phyloP scores from a whole-genome alignment of 2,888 invertebrate species.

The Hyposoter didymator region DNA sequence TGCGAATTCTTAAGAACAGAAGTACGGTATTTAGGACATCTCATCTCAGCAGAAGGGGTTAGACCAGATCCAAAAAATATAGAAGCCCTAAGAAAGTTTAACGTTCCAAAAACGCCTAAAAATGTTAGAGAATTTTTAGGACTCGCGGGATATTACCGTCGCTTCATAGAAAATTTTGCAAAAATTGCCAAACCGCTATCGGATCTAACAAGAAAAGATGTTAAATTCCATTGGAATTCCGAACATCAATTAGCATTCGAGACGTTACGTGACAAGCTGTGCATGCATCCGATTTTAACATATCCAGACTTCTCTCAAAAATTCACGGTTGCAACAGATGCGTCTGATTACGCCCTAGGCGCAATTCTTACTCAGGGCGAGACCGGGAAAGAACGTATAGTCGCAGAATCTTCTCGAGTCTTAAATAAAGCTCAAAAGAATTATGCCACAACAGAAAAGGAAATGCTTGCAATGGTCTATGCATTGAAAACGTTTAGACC shows the following conservation, averaged over 20 bases:
- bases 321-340: no score
- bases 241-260: slow-evolving; percentile 33
- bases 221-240: no score
- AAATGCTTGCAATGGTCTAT: no score
- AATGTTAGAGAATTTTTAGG: slow-evolving; percentile 32
- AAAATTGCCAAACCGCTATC: slow-evolving; percentile 21
- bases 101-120: slow-evolving; percentile 25
- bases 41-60: slow-evolving; percentile 39
- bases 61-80: slow-evolving; percentile 54
- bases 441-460: no score
- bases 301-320: no score
- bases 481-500: no score
- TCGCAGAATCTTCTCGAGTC: no score
- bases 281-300: slow-evolving; percentile 23
- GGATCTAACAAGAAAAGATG: slow-evolving; percentile 24
- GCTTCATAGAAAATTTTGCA: no score
- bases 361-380: no score
- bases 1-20: slow-evolving; percentile 48
- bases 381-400: no score
- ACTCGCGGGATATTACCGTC: slow-evolving; percentile 26
- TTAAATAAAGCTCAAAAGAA: no score
- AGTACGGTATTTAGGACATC: slow-evolving; percentile 50
- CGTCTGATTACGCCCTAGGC: no score
- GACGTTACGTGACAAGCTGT: slow-evolving; percentile 26
- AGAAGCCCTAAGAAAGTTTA: slow-evolving; percentile 37